Percentiles rank a stretch among this genome's conserved stretches.
Evolutionary conservation across 2,888 invertebrate species (phyloP).

Genomic region (Cancer borealis): DNA sequence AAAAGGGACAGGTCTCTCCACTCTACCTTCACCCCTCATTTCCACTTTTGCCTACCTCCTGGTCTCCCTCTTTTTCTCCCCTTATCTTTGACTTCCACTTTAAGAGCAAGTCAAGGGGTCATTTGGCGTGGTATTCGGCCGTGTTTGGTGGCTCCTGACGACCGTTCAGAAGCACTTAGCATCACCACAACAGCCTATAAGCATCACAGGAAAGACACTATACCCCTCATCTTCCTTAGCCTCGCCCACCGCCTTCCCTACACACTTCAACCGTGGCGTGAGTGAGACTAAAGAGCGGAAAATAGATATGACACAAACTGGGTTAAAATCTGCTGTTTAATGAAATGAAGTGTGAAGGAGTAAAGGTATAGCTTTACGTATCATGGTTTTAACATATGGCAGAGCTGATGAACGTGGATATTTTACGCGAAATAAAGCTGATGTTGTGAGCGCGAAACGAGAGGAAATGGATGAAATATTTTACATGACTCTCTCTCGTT

Average conservation of each 20-base stretch:
- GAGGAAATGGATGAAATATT: constrained; percentile 18
- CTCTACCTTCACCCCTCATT: constrained; percentile 34
- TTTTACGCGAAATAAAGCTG: constrained; percentile 41
- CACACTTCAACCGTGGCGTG: background rate
- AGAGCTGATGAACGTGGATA: background rate
- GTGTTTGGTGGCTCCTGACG: constrained; percentile 27
- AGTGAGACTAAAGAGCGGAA: background rate
- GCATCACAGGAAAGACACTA: constrained; percentile 7
- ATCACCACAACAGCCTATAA: constrained; percentile 25
- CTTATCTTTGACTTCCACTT: background rate
- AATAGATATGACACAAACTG: constrained; percentile 20
- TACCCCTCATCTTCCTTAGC: background rate
- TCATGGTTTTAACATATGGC: constrained; percentile 5
- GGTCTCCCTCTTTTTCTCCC: background rate
- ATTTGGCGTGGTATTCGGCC: constrained; percentile 23
- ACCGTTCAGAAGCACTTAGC: background rate
- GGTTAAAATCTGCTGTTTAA: background rate
- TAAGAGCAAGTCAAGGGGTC: constrained; percentile 5
- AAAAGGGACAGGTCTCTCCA: background rate
- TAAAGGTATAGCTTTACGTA: background rate
- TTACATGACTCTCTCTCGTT: background rate
- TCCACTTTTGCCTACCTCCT: constrained; percentile 1
- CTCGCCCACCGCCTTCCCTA: background rate
- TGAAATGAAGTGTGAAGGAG: constrained; percentile 38
- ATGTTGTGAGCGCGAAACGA: constrained; percentile 25